phyloP scores from a whole-genome alignment of 2,888 invertebrate genomes.

The Electrophaes corylata region DNA sequence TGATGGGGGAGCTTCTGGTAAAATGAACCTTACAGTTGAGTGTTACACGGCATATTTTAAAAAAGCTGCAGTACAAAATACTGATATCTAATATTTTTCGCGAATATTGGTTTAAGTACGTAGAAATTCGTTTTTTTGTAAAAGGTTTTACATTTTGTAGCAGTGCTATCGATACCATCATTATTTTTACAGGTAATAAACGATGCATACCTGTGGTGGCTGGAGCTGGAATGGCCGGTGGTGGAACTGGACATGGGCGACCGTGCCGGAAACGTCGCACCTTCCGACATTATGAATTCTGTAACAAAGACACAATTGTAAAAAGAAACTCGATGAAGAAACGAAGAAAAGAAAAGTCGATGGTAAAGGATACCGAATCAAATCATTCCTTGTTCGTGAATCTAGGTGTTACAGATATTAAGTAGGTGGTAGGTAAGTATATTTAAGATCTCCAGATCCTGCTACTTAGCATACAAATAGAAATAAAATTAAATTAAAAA shows the following conservation, averaged over 20 bases:
- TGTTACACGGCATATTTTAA: conserved; percentile 8
- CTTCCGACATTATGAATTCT: conserved; percentile 78
- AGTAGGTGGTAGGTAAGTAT: too few species aligned
- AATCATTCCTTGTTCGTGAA: too few species aligned
- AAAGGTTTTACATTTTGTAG: conserved; percentile 27
- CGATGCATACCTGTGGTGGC: conserved; percentile 72
- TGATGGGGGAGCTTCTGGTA: conserved; percentile 50
- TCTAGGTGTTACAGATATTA: too few species aligned
- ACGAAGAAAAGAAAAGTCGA: neutral
- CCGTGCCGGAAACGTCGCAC: conserved; percentile 71
- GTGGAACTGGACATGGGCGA: conserved; percentile 79
- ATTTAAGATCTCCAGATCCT: too few species aligned
- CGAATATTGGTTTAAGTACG: conserved; percentile 27
- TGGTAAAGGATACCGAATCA: too few species aligned
- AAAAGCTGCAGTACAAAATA: neutral
- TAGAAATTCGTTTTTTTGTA: conserved; percentile 23
- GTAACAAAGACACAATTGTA: conserved; percentile 51
- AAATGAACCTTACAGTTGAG: conserved; percentile 44
- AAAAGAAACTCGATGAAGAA: too few species aligned
- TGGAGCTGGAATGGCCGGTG: conserved; percentile 78
- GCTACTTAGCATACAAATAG: too few species aligned
- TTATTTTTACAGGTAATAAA: neutral
- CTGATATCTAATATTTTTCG: conserved; percentile 11
- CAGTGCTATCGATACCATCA: conserved; percentile 8
- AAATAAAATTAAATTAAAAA: too few species aligned